Evolutionary conservation across 2,888 invertebrate species (phyloP).

Genomic region (Cheilosia variabilis): DNA sequence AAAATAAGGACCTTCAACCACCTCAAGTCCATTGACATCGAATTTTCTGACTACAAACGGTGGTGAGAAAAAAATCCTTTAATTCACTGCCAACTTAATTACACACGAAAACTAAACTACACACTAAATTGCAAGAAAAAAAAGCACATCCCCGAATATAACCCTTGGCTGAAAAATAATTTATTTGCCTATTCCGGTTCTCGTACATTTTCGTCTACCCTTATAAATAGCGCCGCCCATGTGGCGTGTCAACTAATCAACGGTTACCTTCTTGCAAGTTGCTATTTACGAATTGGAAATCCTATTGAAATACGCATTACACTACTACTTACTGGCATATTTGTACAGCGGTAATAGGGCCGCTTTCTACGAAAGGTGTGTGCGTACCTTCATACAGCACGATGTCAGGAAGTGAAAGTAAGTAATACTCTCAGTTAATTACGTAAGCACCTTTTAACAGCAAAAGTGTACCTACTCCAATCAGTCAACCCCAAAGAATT

Average conservation of each 20-base stretch:
- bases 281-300: constrained; percentile 44
- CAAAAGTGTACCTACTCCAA: constrained; percentile 36
- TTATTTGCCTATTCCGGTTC: constrained; percentile 64
- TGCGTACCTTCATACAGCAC: constrained; percentile 21
- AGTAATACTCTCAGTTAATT: constrained; percentile 60
- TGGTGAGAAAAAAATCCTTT: constrained; percentile 22
- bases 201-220: constrained; percentile 12
- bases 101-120: constrained; percentile 41
- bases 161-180: constrained; percentile 45
- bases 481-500: constrained; percentile 4
- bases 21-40: constrained; percentile 19
- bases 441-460: constrained; percentile 59
- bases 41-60: constrained; percentile 3
- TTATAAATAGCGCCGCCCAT: background rate
- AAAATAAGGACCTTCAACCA: constrained; percentile 22
- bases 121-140: constrained; percentile 9
- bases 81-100: constrained; percentile 58
- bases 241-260: constrained; percentile 67
- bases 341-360: constrained; percentile 28
- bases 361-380: background rate
- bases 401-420: constrained; percentile 63
- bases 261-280: constrained; percentile 39
- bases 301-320: constrained; percentile 57
- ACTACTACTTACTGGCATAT: constrained; percentile 13
- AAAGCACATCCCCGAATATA: constrained; percentile 14